A percentile compares a stretch with the other conserved stretches of the same genome.
Evolutionary conservation across 1,140 invertebrate species (phyloP).

Genomic region (Antheraea mylitta): DNA sequence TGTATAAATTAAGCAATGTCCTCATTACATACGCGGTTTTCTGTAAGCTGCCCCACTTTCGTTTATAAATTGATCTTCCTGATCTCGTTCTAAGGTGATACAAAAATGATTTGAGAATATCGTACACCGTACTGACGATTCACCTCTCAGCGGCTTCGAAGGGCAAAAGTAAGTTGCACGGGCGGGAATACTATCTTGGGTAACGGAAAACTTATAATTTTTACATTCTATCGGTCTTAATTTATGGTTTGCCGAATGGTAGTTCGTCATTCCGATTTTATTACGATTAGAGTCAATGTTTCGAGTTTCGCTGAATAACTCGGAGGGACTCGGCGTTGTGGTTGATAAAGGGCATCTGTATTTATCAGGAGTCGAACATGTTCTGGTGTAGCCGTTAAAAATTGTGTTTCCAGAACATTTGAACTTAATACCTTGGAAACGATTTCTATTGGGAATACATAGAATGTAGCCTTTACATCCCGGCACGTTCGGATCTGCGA

Average conservation of each 20-base stretch:
- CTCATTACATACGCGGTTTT: conserved; percentile 40
- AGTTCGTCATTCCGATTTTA: neutral
- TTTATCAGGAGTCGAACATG: conserved; percentile 53
- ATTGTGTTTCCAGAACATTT: conserved; percentile 66
- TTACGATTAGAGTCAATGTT: conserved; percentile 19
- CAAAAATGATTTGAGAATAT: conserved; percentile 71
- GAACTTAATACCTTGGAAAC: conserved; percentile 68
- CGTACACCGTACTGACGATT: conserved; percentile 52
- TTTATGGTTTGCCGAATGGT: neutral
- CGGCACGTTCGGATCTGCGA: conserved; percentile 59
- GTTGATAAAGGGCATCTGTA: conserved; percentile 60
- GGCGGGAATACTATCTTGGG: conserved; percentile 46
- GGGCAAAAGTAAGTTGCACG: conserved; percentile 65
- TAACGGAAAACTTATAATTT: conserved; percentile 65
- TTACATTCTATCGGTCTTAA: conserved; percentile 56
- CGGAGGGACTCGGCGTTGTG: conserved; percentile 27
- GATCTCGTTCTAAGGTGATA: conserved; percentile 56
- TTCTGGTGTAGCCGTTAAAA: conserved; percentile 60
- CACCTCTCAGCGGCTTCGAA: conserved; percentile 40
- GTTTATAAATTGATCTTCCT: conserved; percentile 57
- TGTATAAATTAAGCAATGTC: conserved; percentile 11
- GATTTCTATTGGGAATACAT: conserved; percentile 65
- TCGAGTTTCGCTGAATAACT: conserved; percentile 34
- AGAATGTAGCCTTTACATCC: conserved; percentile 70
- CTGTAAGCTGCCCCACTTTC: conserved; percentile 44